phyloP scores from a whole-genome alignment of 2,797 vertebrate genomes.

The Notamacropus eugenii region DNA sequence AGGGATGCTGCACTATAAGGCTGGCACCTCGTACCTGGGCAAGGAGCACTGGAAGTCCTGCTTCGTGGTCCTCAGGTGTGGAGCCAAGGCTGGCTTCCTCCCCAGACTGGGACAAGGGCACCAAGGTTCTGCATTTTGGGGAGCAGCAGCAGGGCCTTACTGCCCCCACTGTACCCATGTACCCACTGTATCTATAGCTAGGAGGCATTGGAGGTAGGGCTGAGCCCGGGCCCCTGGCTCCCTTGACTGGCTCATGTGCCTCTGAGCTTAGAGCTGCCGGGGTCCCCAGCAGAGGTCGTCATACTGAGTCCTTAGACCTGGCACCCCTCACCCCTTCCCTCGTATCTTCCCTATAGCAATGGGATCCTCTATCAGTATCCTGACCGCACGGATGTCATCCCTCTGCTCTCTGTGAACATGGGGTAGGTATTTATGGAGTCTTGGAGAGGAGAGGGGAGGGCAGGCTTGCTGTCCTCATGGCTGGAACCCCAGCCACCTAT shows the following conservation, averaged over 20 bases:
- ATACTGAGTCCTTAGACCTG: too few relatives aligned
- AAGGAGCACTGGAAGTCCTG: conserved; percentile 97
- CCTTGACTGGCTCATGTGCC: too few relatives aligned
- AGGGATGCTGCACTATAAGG: conserved; percentile 91
- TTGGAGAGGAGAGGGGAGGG: too few relatives aligned
- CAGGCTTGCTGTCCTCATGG: background rate
- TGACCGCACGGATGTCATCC: conserved; percentile 91
- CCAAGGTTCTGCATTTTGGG: background rate
- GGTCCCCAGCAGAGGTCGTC: background rate
- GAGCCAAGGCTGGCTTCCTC: background rate
- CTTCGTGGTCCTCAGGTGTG: conserved; percentile 95
- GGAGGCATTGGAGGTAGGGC: background rate
- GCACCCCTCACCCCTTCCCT: background rate
- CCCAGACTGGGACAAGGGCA: background rate
- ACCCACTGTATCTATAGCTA: background rate
- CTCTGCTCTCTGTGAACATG: conserved; percentile 95
- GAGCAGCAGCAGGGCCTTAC: background rate
- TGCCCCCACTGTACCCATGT: too few relatives aligned
- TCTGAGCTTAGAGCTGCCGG: too few relatives aligned
- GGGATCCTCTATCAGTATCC: conserved; percentile 96
- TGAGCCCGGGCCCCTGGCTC: too few relatives aligned
- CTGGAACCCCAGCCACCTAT: background rate
- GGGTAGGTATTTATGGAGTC: conserved; percentile 87
- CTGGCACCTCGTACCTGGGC: conserved; percentile 94
- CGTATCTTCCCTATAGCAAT: conserved; percentile 84